Conservation (phyloP, 2,888 invertebrate genomes). For the Adela reaumurella region DNA sequence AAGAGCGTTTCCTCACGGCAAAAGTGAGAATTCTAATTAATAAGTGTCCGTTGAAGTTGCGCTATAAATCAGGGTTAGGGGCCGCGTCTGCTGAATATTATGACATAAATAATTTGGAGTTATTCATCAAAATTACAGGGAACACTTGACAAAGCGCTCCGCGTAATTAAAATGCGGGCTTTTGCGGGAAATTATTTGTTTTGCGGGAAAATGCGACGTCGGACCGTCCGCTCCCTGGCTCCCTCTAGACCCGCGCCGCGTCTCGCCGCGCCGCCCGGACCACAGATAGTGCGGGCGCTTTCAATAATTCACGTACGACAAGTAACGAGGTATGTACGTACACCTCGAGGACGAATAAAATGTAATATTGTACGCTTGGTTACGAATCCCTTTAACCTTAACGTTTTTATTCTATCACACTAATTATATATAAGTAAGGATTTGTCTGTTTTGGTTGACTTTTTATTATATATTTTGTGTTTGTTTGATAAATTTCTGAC, state of each 20-base stretch:
- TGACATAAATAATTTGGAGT: constrained; percentile 50
- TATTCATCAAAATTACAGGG: constrained; percentile 54
- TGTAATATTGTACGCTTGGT: too few species aligned
- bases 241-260: neutral
- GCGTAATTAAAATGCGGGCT: constrained; percentile 38
- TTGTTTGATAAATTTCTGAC: too few species aligned
- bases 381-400: too few species aligned
- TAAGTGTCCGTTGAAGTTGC: constrained; percentile 27
- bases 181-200: neutral
- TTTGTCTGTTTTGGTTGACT: too few species aligned
- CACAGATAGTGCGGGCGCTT: too few species aligned
- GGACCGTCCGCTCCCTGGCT: neutral
- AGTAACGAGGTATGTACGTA: too few species aligned
- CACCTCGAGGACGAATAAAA: too few species aligned
- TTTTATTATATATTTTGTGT: too few species aligned
- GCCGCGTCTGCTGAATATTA: constrained; percentile 18
- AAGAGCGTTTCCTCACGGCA: constrained; percentile 31
- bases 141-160: constrained; percentile 47
- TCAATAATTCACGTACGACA: too few species aligned
- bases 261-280: too few species aligned
- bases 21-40: constrained; percentile 29
- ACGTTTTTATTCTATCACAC: too few species aligned
- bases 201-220: neutral
- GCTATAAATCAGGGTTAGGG: constrained; percentile 46
- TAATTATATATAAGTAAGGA: too few species aligned